Percentiles rank a stretch among this genome's conserved stretches.
phyloP scores from a whole-genome alignment of 2,888 invertebrate species.

The Dolichopus griseipennis region DNA sequence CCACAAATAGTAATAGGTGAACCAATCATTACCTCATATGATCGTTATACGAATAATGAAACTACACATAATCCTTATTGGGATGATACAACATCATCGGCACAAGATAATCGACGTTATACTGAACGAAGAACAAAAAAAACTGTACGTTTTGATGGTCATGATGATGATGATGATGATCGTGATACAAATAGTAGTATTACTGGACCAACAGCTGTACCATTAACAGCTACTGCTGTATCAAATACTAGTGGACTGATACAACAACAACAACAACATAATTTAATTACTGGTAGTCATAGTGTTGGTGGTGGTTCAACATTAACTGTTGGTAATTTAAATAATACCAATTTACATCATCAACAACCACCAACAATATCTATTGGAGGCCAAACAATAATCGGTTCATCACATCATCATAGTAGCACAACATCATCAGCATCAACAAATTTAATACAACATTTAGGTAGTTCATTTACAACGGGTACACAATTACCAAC shows the following conservation, averaged over 20 bases:
- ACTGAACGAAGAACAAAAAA: conserved; percentile 83
- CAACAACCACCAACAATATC: conserved; percentile 11
- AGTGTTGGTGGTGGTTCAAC: not conserved
- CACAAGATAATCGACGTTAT: conserved; percentile 63
- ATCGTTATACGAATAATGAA: conserved; percentile 30
- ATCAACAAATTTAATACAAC: conserved; percentile 19
- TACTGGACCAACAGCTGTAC: not conserved
- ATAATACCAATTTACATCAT: not conserved
- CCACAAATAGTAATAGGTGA: conserved; percentile 41
- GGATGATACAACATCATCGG: conserved; percentile 31
- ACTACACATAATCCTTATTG: conserved; percentile 27
- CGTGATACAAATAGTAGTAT: not conserved
- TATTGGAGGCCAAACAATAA: conserved; percentile 34
- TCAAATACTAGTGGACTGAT: not conserved
- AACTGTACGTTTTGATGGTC: conserved; percentile 80
- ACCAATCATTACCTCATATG: conserved; percentile 30
- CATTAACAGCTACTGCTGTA: not conserved
- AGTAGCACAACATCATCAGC: conserved; percentile 35
- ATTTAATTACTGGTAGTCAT: not conserved
- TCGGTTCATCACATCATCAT: conserved; percentile 37
- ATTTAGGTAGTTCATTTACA: conserved; percentile 32
- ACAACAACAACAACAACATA: not conserved
- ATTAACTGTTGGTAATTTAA: not conserved
- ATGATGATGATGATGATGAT: conserved; percentile 42
- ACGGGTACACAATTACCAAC: conserved; percentile 22